Evolutionary conservation across 2,113 vertebrate genomes (phyloP).

Genomic region (Sardina pilchardus): DNA sequence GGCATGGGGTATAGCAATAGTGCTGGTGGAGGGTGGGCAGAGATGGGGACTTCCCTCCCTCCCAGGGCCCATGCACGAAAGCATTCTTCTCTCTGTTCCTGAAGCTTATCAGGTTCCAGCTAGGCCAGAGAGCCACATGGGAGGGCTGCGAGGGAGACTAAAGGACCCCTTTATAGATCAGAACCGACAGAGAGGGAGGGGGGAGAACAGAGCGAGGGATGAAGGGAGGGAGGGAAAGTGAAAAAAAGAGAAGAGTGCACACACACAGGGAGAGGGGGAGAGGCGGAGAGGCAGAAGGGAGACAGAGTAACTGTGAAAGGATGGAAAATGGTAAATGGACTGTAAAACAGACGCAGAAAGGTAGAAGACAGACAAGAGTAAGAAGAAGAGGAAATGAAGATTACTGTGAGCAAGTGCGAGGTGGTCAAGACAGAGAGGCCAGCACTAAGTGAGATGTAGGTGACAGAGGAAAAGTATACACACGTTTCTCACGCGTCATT

Average conservation of each 20-base stretch:
- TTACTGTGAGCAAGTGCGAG: not conserved
- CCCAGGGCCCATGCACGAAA: constrained; percentile 57
- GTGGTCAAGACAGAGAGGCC: not conserved
- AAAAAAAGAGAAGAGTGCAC: not conserved
- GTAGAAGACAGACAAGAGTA: not conserved
- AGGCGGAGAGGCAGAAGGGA: not conserved
- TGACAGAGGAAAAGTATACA: not conserved
- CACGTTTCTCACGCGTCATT: not conserved
- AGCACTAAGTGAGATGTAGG: not conserved
- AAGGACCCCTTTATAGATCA: constrained; percentile 24
- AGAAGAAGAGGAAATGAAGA: not conserved
- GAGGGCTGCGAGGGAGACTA: constrained; percentile 50
- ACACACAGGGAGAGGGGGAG: not conserved
- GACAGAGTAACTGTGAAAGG: not conserved
- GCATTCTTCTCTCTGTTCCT: constrained; percentile 69
- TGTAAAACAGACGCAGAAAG: not conserved
- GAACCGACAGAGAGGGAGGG: constrained; percentile 14
- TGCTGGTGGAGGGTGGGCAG: not conserved
- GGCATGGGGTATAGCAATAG: not conserved
- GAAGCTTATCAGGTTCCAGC: constrained; percentile 72
- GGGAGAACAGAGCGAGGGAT: not conserved
- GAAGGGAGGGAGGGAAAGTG: not conserved
- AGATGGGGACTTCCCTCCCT: constrained; percentile 46
- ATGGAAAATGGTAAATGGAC: constrained; percentile 4
- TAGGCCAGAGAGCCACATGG: constrained; percentile 49